Base-by-base conservation (phyloP, 2,888 invertebrate genomes). In the Trichogramma evanescens region DNA sequence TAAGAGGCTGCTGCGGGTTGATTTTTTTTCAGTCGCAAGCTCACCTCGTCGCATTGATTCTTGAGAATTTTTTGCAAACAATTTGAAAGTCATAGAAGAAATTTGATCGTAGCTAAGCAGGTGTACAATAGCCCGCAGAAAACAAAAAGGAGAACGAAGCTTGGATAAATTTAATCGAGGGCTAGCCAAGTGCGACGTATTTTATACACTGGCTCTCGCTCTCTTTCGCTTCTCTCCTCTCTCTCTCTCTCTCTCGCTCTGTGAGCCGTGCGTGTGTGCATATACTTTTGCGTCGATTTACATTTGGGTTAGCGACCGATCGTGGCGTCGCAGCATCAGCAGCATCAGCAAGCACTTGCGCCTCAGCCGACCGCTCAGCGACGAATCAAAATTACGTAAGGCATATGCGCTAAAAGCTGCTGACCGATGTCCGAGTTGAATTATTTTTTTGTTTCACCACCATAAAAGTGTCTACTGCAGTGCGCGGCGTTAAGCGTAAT, bases 241-340 rank as follows among this genome's bases (percentile, higher is more conserved):
- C 26, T 46, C 8, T 54, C 39, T 45, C 26, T 38, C 5, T 48
- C 43, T 43, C 8, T 26, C 3, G 3, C 26, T 26, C 26, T 26
- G 1, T 26, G 26, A 26, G 26, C 3, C 26, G 26, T 26, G 26
- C 26, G 2, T 26, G 26, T 26, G 64, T 64, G 64, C 69, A 69
- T 68, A 68, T 67, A 70, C 71, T 71, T 71, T 69, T 63, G 61
- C 65, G 26, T 26, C 26, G 26, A 26, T 26, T 67, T 67, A 67
- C 65, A 69, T 70, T 72, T 66, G 70, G 66, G 69, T 70, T 72
- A 69, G 68, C 67, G 66, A 68, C 64, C 64, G 66, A 68, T 68
- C 42, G 42, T 38, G n/a, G n/a, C 51, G 26, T 41, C 44, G 10
- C 53, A 6, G 53, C 40, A 50, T 43, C 50, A 5, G 41, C 10